These are phyloP conservation scores for Bufo gargarizans DNA, from an alignment of 2,113 vertebrate species.

Conservation along the genomic window DNA sequence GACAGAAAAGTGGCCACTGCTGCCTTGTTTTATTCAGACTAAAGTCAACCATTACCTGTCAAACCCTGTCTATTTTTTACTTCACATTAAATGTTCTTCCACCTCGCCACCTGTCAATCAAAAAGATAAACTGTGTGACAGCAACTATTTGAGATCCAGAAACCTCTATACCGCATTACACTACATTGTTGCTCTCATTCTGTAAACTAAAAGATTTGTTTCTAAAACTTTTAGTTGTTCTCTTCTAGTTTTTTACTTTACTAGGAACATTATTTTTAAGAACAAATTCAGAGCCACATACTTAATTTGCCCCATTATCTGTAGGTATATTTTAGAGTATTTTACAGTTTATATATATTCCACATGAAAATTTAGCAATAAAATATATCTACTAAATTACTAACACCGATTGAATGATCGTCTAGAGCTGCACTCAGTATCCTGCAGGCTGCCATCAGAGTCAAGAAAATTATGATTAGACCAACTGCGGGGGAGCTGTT, in stretches of 20 bases:
- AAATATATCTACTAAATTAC: too few relatives aligned
- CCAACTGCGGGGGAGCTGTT: too few relatives aligned
- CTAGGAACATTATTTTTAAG: neutral
- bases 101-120: conserved; percentile 2
- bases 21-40: neutral
- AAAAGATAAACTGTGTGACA: neutral
- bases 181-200: neutral
- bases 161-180: neutral
- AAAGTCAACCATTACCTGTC: neutral
- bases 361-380: too few relatives aligned
- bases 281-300: neutral
- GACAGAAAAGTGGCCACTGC: neutral
- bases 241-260: neutral
- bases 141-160: neutral
- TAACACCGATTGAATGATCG: too few relatives aligned
- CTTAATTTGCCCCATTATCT: too few relatives aligned
- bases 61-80: neutral
- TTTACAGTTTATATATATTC: too few relatives aligned
- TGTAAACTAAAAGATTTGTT: neutral
- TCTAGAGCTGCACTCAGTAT: too few relatives aligned
- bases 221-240: neutral
- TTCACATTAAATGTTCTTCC: neutral
- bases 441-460: too few relatives aligned
- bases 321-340: too few relatives aligned
- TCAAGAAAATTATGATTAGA: too few relatives aligned